These are phyloP conservation scores for Thelaira solivaga DNA, from an alignment of 2,888 invertebrate genomes.

Conservation along the genomic window DNA sequence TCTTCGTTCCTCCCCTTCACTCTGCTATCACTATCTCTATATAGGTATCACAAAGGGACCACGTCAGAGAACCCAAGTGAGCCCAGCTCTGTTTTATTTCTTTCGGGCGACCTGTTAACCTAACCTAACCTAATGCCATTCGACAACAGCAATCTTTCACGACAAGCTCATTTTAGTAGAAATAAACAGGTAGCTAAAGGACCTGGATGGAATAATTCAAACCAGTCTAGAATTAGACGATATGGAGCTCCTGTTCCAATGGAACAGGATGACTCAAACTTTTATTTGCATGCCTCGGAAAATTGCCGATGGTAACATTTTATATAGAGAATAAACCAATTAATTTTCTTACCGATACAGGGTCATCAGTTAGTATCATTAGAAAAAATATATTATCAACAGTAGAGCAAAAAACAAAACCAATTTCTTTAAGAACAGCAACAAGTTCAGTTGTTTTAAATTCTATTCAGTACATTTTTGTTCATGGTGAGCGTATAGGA, in stretches of 20 bases:
- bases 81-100: too few species aligned
- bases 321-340: neutral
- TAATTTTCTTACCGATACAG: neutral
- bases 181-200: too few species aligned
- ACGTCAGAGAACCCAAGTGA: too few species aligned
- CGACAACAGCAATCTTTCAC: neutral
- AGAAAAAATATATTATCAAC: neutral
- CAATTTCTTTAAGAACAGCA: neutral
- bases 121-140: neutral
- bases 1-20: too few species aligned
- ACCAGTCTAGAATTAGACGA: constrained; percentile 20
- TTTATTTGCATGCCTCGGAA: neutral
- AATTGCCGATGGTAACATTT: neutral
- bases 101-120: too few species aligned
- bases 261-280: constrained; percentile 1
- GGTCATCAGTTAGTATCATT: neutral
- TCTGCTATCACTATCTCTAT: too few species aligned
- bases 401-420: neutral
- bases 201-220: neutral
- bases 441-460: neutral
- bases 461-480: neutral
- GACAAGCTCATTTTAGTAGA: neutral
- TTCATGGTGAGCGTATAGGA: neutral
- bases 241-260: constrained; percentile 22
- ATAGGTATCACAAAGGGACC: too few species aligned